phyloP scores from a whole-genome alignment of 2,797 vertebrate genomes.

The Sebastes diaconus region DNA sequence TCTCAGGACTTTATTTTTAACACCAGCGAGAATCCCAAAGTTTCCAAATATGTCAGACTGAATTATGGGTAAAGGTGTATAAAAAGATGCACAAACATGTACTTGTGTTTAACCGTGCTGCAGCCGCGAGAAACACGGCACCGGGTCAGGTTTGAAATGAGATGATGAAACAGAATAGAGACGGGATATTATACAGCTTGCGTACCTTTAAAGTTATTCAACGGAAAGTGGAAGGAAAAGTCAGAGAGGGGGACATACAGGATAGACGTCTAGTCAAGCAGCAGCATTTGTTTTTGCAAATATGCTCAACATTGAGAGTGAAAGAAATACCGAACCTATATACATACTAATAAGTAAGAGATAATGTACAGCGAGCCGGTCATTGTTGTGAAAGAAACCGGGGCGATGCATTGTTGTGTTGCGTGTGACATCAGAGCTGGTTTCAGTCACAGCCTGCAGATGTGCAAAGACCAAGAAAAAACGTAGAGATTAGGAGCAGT shows the following conservation, averaged over 20 bases:
- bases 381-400: too few species aligned
- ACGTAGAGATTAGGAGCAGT: too few species aligned
- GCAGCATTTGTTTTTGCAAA: not conserved
- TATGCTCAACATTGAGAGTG: not conserved
- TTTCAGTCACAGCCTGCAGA: slow-evolving; percentile 29
- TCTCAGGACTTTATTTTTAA: slow-evolving; percentile 27
- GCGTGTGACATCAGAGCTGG: slow-evolving; percentile 2
- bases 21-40: slow-evolving; percentile 7
- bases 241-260: not conserved
- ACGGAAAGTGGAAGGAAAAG: not conserved
- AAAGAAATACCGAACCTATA: not conserved
- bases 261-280: too few species aligned
- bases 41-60: slow-evolving; percentile 39
- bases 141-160: not conserved
- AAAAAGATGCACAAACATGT: slow-evolving; percentile 27
- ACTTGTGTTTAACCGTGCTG: not conserved
- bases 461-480: slow-evolving; percentile 4
- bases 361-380: not conserved
- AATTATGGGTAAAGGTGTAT: slow-evolving; percentile 37
- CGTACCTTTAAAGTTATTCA: not conserved
- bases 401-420: too few species aligned
- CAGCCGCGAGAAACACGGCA: not conserved
- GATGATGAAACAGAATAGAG: not conserved
- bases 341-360: not conserved
- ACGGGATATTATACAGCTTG: not conserved